These are phyloP conservation scores for Aleiodes sp. DNA, from an alignment of 1,140 invertebrate genomes.

Conservation along the genomic window DNA sequence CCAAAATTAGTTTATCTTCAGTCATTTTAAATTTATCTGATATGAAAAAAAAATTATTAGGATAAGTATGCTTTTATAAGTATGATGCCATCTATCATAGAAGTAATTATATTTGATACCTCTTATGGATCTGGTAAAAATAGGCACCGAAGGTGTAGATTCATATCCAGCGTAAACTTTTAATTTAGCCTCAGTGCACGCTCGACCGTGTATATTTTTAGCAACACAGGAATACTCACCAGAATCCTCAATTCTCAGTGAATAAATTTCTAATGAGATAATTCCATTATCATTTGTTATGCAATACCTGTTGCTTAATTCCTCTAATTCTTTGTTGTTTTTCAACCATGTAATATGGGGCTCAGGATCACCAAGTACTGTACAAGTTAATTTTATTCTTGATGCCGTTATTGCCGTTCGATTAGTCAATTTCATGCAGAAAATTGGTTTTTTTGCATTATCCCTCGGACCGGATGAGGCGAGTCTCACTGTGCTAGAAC, in stretches of 20 bases:
- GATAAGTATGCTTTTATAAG: too few species aligned
- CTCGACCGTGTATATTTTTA: slow-evolving; percentile 76
- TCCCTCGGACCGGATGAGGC: slow-evolving; percentile 45
- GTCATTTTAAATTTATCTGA: slow-evolving; percentile 75
- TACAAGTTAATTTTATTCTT: slow-evolving; percentile 83
- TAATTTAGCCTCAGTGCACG: slow-evolving; percentile 74
- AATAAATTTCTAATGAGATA: slow-evolving; percentile 78
- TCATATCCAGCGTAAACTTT: slow-evolving; percentile 78
- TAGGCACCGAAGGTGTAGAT: slow-evolving; percentile 73
- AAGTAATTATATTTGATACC: slow-evolving; percentile 64
- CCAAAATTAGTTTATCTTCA: slow-evolving; percentile 78
- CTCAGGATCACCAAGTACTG: slow-evolving; percentile 82
- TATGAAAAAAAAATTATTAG: slow-evolving; percentile 31
- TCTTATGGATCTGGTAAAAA: slow-evolving; percentile 77
- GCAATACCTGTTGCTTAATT: slow-evolving; percentile 67
- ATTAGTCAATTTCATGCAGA: slow-evolving; percentile 83
- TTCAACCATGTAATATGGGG: slow-evolving; percentile 86
- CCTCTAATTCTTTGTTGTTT: slow-evolving; percentile 72
- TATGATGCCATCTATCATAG: background rate
- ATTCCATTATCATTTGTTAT: slow-evolving; percentile 74
- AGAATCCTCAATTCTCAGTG: slow-evolving; percentile 72
- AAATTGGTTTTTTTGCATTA: slow-evolving; percentile 76
- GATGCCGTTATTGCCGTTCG: slow-evolving; percentile 78
- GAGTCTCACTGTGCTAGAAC: slow-evolving; percentile 19
- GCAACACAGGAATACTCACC: slow-evolving; percentile 81